Conservation (phyloP, 2,797 vertebrate genomes). For the Oryzias dopingdopingensis region DNA sequence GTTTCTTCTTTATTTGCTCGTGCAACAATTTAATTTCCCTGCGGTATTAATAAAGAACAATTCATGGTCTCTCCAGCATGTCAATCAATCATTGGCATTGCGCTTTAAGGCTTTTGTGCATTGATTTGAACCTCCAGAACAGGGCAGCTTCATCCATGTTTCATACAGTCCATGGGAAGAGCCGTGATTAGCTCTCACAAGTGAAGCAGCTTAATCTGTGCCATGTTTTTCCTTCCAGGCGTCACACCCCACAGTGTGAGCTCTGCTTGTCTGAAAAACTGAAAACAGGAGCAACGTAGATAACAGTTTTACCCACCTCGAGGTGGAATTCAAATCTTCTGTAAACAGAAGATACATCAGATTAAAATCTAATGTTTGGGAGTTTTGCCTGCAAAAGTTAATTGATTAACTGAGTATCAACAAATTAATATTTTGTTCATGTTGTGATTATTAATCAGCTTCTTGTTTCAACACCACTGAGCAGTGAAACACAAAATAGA, state of each 20-base stretch:
- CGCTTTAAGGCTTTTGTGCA: background rate
- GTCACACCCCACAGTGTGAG: background rate
- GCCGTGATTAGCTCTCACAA: background rate
- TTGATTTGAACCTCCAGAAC: background rate
- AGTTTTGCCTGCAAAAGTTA: background rate
- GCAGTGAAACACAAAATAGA: conserved; percentile 17
- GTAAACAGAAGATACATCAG: too few species aligned
- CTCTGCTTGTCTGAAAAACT: background rate
- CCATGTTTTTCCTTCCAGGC: background rate
- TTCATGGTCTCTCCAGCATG: background rate
- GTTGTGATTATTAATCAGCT: background rate
- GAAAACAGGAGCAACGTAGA: background rate
- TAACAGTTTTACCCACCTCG: too few species aligned
- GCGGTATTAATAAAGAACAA: background rate
- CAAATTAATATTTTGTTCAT: background rate
- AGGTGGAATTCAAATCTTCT: too few species aligned
- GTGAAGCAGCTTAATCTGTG: background rate
- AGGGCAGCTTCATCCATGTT: background rate
- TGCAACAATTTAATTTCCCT: background rate
- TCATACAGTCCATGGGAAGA: background rate
- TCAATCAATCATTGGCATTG: background rate
- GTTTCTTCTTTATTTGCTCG: background rate
- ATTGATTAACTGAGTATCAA: background rate
- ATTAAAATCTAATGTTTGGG: too few species aligned
- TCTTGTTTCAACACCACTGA: conserved; percentile 2